Percentiles rank a stretch among this genome's conserved stretches.
phyloP scores from a whole-genome alignment of 2,113 vertebrate species.

The Orthochromis malagaraziensis region DNA sequence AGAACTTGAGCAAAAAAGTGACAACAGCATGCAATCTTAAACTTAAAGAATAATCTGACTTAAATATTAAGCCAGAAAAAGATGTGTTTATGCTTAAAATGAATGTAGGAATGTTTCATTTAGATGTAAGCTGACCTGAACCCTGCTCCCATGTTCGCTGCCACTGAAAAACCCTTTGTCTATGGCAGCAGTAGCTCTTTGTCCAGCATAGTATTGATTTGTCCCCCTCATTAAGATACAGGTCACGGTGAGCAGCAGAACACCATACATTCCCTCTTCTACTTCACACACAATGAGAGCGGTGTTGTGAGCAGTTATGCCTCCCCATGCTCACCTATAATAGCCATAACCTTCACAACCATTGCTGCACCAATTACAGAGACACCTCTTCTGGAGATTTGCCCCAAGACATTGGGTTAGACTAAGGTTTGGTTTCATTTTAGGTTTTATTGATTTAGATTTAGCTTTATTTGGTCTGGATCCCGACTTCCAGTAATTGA shows the following conservation, averaged over 20 bases:
- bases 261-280: constrained; percentile 29
- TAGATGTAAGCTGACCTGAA: neutral
- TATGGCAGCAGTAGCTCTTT: constrained; percentile 9
- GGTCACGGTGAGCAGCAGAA: constrained; percentile 41
- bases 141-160: neutral
- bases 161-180: constrained; percentile 4
- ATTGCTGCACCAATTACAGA: constrained; percentile 54
- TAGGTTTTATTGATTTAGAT: constrained; percentile 24
- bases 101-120: neutral
- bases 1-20: neutral
- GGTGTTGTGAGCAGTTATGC: constrained; percentile 30
- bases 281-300: constrained; percentile 49
- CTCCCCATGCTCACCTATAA: constrained; percentile 46
- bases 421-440: neutral
- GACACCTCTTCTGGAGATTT: constrained; percentile 10
- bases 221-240: constrained; percentile 65
- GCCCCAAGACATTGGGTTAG: constrained; percentile 16
- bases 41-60: neutral
- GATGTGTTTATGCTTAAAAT: neutral
- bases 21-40: neutral
- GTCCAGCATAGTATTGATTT: constrained; percentile 62
- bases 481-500: neutral
- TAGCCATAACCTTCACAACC: constrained; percentile 41
- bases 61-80: neutral
- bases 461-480: neutral